phyloP scores from a whole-genome alignment of 2,888 invertebrate species.

The Latheticus oryzae region DNA sequence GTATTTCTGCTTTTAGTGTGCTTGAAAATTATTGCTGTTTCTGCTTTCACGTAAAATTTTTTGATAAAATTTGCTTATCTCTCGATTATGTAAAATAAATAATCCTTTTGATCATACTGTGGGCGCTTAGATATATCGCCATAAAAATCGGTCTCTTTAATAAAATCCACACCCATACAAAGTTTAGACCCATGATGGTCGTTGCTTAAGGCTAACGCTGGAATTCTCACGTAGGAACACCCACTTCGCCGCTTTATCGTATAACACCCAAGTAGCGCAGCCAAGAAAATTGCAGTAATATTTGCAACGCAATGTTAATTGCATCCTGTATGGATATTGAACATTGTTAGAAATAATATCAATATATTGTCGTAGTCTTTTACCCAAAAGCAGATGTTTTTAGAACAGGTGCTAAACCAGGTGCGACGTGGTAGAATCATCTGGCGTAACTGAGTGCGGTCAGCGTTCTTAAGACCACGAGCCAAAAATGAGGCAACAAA shows the following conservation, averaged over 20 bases:
- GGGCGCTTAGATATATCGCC: too few species aligned
- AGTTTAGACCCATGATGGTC: too few species aligned
- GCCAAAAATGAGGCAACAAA: conserved; percentile 14
- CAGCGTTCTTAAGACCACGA: conserved; percentile 21
- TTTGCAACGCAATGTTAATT: conserved; percentile 5
- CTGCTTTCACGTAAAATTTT: too few species aligned
- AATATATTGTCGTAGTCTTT: too few species aligned
- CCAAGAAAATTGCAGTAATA: conserved; percentile 14
- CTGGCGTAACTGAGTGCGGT: conserved; percentile 14
- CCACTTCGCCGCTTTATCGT: conserved; percentile 23
- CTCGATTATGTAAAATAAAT: too few species aligned
- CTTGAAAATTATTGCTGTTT: too few species aligned
- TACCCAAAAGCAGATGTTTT: conserved; percentile 34
- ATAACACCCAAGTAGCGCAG: conserved; percentile 23
- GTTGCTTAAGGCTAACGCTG: conserved; percentile 5
- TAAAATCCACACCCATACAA: too few species aligned
- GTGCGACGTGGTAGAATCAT: conserved; percentile 24
- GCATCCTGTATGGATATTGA: background rate
- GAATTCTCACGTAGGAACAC: conserved; percentile 25
- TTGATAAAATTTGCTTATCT: too few species aligned
- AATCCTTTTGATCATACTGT: too few species aligned
- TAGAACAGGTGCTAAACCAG: conserved; percentile 37
- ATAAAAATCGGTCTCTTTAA: too few species aligned
- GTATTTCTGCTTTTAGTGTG: too few species aligned
- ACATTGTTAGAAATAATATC: too few species aligned